phyloP scores from a whole-genome alignment of 2,113 vertebrate genomes.

The Epinephelus moara region DNA sequence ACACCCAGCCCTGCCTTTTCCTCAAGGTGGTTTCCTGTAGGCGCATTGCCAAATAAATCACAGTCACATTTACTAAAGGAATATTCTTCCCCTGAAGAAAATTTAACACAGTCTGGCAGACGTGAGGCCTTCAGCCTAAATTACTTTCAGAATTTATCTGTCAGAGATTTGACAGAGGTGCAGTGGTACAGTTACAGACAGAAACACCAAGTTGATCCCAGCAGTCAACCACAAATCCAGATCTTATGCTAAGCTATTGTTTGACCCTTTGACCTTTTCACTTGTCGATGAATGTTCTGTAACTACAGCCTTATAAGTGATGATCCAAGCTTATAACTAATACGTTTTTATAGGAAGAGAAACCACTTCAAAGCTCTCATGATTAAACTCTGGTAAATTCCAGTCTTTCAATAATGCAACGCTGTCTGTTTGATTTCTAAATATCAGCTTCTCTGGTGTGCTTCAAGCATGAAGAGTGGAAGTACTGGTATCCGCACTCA shows the following conservation, averaged over 20 bases:
- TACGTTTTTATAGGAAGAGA: neutral
- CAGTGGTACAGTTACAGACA: neutral
- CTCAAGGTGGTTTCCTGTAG: slow-evolving; percentile 59
- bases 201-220: neutral
- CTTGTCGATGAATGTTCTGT: neutral
- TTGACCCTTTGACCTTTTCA: neutral
- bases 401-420: slow-evolving; percentile 33
- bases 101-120: neutral
- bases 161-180: neutral
- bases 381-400: slow-evolving; percentile 30
- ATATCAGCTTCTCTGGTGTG: slow-evolving; percentile 14
- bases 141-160: neutral
- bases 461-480: slow-evolving; percentile 36
- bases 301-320: neutral
- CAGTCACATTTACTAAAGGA: neutral
- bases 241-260: neutral
- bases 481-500: slow-evolving; percentile 10
- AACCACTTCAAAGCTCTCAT: neutral
- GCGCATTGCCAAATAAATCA: slow-evolving; percentile 31
- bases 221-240: neutral
- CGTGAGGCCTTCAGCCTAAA: too few relatives aligned
- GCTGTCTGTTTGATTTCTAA: slow-evolving; percentile 49
- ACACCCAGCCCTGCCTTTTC: slow-evolving; percentile 49
- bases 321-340: neutral
- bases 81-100: neutral